Base-by-base conservation (phyloP, 2,888 invertebrate genomes). In the Standfussiana lucernea region DNA sequence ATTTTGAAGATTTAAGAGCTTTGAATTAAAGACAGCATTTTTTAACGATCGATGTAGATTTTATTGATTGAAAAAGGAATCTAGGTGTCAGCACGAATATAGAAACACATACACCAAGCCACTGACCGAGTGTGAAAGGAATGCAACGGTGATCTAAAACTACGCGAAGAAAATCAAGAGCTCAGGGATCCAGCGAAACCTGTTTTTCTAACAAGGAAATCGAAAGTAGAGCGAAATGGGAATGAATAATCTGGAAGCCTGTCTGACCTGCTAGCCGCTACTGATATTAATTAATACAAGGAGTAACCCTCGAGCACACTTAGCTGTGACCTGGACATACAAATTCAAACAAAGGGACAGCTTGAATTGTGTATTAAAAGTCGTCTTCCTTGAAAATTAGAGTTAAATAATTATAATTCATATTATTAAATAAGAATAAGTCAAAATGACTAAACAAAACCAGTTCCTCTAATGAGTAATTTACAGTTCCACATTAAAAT, bases 361-460 rank as follows among this genome's bases (percentile, higher is more conserved):
- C 18, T 61, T 15, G 1, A n/a, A 15, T 28, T 37, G 4, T 28
- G 35, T 42, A 40, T 15, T 8, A 21, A 11, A 21, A 40, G 6
- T 21, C 18, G 10, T 21, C n/a, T 37, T 45, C 24, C 13, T 5
- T 18, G 2, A 28, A 45, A 24, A 40, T 18, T 4, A n/a, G 24
- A 66, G 13, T 75, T 37, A 32, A 37, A 65, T 37, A 59, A 56
- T 28, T 53, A 28, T 28, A 40, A n/a, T n/a, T n/a, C n/a, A n/a
- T n/a, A n/a, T n/a, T n/a, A n/a, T n/a, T n/a, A n/a, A n/a, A n/a
- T n/a, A n/a, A n/a, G 15, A 18, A 40, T 21, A 70, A 59, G 21
- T 13, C 4, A 45, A 80, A 69, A 70, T 53, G 5, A 62, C 61
- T 37, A 11, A 62, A 70, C 24, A 61, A 69, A 70, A 62, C n/a